These are phyloP conservation scores for Meloidogyne exigua DNA, from an alignment of 1,140 invertebrate genomes.

Conservation along the genomic window DNA sequence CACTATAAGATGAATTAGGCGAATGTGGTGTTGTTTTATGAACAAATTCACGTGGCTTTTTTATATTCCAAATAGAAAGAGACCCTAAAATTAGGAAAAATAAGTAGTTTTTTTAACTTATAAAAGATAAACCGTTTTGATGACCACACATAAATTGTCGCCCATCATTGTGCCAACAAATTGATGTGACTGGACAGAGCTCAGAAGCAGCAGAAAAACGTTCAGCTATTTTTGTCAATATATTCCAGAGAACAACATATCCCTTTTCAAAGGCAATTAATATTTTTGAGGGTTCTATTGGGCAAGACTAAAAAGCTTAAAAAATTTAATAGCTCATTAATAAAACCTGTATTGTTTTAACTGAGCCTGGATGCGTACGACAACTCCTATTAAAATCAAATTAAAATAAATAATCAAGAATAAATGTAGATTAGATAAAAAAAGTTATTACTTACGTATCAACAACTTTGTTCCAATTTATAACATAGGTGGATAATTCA, in stretches of 20 bases:
- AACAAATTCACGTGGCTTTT: slow-evolving; percentile 49
- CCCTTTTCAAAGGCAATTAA: slow-evolving; percentile 94
- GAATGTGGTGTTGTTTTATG: slow-evolving; percentile 56
- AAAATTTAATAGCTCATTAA: background rate
- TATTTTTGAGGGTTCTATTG: slow-evolving; percentile 70
- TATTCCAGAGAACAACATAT: slow-evolving; percentile 90
- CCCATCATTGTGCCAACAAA: slow-evolving; percentile 93
- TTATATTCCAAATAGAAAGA: slow-evolving; percentile 55
- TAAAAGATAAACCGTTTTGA: slow-evolving; percentile 73
- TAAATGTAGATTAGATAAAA: slow-evolving; percentile 16
- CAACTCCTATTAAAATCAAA: slow-evolving; percentile 64
- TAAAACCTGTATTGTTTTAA: slow-evolving; percentile 62
- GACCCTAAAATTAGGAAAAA: background rate
- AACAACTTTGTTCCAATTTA: slow-evolving; percentile 99
- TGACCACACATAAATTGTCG: slow-evolving; percentile 96
- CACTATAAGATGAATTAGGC: slow-evolving; percentile 15
- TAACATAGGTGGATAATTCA: slow-evolving; percentile 90
- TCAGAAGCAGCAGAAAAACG: slow-evolving; percentile 49
- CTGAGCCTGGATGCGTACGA: slow-evolving; percentile 67
- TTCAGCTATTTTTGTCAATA: slow-evolving; percentile 78
- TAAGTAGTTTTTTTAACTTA: background rate
- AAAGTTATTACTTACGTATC: slow-evolving; percentile 78
- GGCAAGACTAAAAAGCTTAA: slow-evolving; percentile 64
- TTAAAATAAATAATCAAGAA: background rate
- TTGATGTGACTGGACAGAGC: slow-evolving; percentile 72